Percentiles rank a stretch among this genome's conserved stretches.
phyloP scores from a whole-genome alignment of 1,140 invertebrate species.

The Helicoverpa zea region DNA sequence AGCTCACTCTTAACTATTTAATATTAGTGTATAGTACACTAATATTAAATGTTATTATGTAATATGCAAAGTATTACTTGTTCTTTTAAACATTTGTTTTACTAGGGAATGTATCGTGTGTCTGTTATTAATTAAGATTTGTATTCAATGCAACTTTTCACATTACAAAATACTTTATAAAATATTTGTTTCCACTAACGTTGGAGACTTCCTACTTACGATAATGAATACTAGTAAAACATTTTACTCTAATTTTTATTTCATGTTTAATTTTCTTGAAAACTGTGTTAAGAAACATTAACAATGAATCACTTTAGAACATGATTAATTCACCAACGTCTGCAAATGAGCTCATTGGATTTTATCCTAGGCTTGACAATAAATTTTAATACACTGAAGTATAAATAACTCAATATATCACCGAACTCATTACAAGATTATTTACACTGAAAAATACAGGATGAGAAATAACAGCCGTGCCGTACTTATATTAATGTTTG shows the following conservation, averaged over 20 bases:
- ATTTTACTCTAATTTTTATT: slow-evolving; percentile 4
- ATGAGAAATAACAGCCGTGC: slow-evolving; percentile 45
- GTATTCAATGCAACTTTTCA: too few species aligned
- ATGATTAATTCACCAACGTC: slow-evolving; percentile 34
- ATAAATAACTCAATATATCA: slow-evolving; percentile 41
- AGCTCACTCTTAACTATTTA: too few species aligned
- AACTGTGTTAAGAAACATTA: slow-evolving; percentile 13
- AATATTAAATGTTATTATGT: too few species aligned
- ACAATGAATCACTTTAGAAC: slow-evolving; percentile 29
- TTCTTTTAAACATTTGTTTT: too few species aligned
- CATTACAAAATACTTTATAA: too few species aligned
- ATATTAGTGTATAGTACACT: too few species aligned
- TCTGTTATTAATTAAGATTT: too few species aligned
- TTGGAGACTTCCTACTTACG: background rate
- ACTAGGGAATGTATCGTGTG: too few species aligned
- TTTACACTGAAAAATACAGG: slow-evolving; percentile 33
- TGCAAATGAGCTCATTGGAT: slow-evolving; percentile 28
- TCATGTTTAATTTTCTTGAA: background rate
- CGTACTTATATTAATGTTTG: slow-evolving; percentile 33
- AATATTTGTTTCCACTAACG: too few species aligned
- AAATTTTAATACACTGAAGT: slow-evolving; percentile 27
- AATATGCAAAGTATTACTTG: too few species aligned
- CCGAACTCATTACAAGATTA: slow-evolving; percentile 33
- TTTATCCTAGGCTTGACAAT: slow-evolving; percentile 31
- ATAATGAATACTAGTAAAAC: background rate